These are phyloP conservation scores for Sarcophaga peregrina DNA, from an alignment of 1,140 invertebrate genomes.

Conservation along the genomic window DNA sequence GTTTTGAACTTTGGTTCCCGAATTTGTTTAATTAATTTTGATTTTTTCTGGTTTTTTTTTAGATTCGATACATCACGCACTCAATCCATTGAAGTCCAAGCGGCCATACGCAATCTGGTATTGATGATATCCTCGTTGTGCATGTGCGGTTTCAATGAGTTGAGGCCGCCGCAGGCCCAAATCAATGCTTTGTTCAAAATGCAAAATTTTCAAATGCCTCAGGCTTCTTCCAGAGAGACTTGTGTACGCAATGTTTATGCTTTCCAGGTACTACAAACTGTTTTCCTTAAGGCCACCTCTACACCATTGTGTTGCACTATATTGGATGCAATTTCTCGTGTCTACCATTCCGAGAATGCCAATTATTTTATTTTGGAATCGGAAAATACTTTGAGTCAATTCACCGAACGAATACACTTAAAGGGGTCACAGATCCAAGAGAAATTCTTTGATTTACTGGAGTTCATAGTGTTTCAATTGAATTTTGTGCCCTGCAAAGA, in stretches of 20 bases:
- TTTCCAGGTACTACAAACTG: conserved; percentile 93
- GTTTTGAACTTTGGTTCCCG: no score
- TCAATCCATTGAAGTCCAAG: conserved; percentile 81
- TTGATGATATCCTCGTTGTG: conserved; percentile 92
- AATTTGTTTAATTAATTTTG: neutral
- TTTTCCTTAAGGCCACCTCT: conserved; percentile 91
- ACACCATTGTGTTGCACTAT: conserved; percentile 87
- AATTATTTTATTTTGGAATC: conserved; percentile 99
- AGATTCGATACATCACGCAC: conserved; percentile 81
- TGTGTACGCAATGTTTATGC: conserved; percentile 94
- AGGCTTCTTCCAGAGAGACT: conserved; percentile 87
- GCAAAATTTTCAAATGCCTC: conserved; percentile 90
- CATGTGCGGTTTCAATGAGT: conserved; percentile 91
- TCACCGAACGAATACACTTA: conserved; percentile 93
- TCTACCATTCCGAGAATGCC: conserved; percentile 97
- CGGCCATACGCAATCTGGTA: conserved; percentile 92
- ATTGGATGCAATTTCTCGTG: conserved; percentile 93
- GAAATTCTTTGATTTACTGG: conserved; percentile 95
- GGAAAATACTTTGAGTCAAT: conserved; percentile 94
- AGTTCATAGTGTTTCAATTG: conserved; percentile 96
- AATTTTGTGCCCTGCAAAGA: conserved; percentile 99
- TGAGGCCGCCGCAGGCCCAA: conserved; percentile 85
- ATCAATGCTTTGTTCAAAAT: conserved; percentile 92
- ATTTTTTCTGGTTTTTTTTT: conserved; percentile 41
- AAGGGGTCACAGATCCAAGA: conserved; percentile 93